Evolutionary conservation across 2,888 invertebrate species (phyloP).

Genomic region (Chirona hameri): DNA sequence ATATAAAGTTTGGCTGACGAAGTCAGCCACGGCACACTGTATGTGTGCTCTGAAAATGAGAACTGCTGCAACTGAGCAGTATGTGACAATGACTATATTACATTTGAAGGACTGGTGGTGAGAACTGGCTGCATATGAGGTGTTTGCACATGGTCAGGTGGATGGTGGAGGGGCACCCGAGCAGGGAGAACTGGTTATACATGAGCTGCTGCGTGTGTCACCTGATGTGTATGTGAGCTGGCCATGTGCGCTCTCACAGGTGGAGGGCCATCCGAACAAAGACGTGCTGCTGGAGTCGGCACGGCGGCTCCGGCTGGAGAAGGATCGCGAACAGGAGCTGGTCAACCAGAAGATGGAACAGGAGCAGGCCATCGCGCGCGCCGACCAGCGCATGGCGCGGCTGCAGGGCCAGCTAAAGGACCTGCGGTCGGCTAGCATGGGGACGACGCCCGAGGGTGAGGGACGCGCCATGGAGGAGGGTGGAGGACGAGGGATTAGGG

Average conservation of each 20-base stretch:
- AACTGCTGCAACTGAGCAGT: too few relatives aligned
- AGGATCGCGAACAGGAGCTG: conserved; percentile 58
- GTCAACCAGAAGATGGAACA: conserved; percentile 58
- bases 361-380: conserved; percentile 51
- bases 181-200: too few relatives aligned
- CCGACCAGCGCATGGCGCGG: conserved; percentile 56
- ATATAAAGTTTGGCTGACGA: too few relatives aligned
- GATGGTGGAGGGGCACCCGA: too few relatives aligned
- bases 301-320: conserved; percentile 55
- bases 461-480: background rate
- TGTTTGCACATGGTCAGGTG: too few relatives aligned
- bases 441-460: conserved; percentile 59
- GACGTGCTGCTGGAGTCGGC: conserved; percentile 60
- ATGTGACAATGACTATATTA: too few relatives aligned
- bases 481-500: too few relatives aligned
- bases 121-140: too few relatives aligned
- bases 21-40: too few relatives aligned
- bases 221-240: background rate
- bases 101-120: too few relatives aligned
- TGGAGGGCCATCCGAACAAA: conserved; percentile 63
- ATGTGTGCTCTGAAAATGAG: too few relatives aligned
- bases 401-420: conserved; percentile 65
- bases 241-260: conserved; percentile 46
- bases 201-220: too few relatives aligned
- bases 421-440: conserved; percentile 54